Conservation (phyloP, 2,797 vertebrate species). For the Craterocephalus amniculus region DNA sequence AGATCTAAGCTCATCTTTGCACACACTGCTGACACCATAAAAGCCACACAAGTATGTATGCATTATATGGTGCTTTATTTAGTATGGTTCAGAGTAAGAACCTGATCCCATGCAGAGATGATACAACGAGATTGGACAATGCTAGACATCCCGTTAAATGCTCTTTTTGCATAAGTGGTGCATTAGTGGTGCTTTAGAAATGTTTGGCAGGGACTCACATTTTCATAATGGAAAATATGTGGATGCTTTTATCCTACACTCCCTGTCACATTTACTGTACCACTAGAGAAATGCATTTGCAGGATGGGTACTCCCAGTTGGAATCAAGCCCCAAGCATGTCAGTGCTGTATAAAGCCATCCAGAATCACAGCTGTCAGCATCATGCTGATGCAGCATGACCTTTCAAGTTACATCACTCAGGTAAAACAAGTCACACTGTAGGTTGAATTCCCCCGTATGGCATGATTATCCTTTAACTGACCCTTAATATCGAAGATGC, state of each 20-base stretch:
- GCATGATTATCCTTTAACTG: conserved; percentile 51
- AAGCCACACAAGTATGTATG: neutral
- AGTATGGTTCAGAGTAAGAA: neutral
- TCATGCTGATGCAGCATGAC: conserved; percentile 49
- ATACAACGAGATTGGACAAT: conserved; percentile 1
- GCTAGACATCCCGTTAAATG: conserved; percentile 6
- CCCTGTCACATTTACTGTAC: conserved; percentile 34
- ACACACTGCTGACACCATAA: neutral
- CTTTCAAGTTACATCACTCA: conserved; percentile 48
- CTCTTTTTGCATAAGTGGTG: neutral
- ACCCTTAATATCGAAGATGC: conserved; percentile 46
- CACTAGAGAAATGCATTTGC: conserved; percentile 37
- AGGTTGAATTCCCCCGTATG: conserved; percentile 1
- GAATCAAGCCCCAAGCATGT: conserved; percentile 29
- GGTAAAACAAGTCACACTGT: conserved; percentile 37
- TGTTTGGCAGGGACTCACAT: neutral
- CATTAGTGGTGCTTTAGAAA: conserved; percentile 8
- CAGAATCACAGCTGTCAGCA: conserved; percentile 41
- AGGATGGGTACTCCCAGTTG: conserved; percentile 35
- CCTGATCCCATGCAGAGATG: neutral
- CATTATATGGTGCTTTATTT: neutral
- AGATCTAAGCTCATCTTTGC: neutral
- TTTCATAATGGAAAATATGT: conserved; percentile 9
- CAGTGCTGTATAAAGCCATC: conserved; percentile 27
- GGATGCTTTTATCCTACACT: conserved; percentile 26